Base-by-base conservation (phyloP, 2,888 invertebrate species). In the Ypsolopha sequella region DNA sequence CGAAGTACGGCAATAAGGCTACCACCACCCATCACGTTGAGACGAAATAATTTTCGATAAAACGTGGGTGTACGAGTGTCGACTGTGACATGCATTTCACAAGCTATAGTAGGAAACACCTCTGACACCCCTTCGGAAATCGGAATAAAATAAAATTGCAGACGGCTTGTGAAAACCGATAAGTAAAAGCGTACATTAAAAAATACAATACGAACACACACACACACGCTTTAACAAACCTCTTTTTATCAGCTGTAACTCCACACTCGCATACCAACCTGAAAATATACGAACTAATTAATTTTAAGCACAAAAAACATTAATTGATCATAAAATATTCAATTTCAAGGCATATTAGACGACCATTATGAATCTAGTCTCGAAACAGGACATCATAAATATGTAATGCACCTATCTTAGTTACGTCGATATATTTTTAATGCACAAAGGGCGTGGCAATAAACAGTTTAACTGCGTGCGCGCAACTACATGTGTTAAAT, bases 391-490 rank as follows among this genome's bases (percentile, higher is more conserved):
- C 36, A 9, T 39, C 39, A 39, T 39, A 39, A 39, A 39, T 39
- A 39, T 39, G 39, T 11, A 39, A 11, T 11, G 39, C 10, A 11
- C 13, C n/a, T 46, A 14, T 44, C 35, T 46, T 33, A 46, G 11
- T 11, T 11, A 11, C 39, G 46, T 43, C 43, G 43, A 7, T 14
- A 7, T 45, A 55, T 57, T 52, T 57, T 54, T 57, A 53, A 45
- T 52, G 60, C 59, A 60, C 60, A 56, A 58, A 57, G 62, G 69
- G 70, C 65, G 69, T 63, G 66, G 58, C 55, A 52, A 59, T 49
- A 46, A 56, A 62, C 51, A 55, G 55, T 51, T 58, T 56, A 53
- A 52, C 52, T 48, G 55, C 58, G 58, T 53, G 33, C 44, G 48
- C 38, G 48, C 54, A 36, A 46, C 14, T 55, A 58, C 61, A 60